Percentiles rank a stretch among this genome's conserved stretches.
Conservation (phyloP, 2,888 invertebrate species). For the Odontocerum albicorne region DNA sequence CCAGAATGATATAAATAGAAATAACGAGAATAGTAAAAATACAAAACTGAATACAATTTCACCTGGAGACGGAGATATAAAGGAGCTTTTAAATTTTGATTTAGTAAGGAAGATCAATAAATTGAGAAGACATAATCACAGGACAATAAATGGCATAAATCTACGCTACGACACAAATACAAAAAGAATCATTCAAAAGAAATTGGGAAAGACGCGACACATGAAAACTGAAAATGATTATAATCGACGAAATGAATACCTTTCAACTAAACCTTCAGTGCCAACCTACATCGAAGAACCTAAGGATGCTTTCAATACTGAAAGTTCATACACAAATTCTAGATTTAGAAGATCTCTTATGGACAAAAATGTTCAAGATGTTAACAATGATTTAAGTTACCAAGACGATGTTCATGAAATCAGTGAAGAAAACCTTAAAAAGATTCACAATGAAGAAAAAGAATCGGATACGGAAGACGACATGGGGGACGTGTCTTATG, state of each 20-base stretch:
- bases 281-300: not conserved
- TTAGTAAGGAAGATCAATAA: conserved; percentile 28
- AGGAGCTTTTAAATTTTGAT: conserved; percentile 31
- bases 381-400: not conserved
- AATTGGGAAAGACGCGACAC: conserved; percentile 21
- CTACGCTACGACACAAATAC: conserved; percentile 30
- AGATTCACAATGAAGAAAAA: conserved; percentile 23
- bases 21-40: not conserved
- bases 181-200: conserved; percentile 30
- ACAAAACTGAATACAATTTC: not conserved
- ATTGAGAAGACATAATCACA: conserved; percentile 34
- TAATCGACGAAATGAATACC: not conserved
- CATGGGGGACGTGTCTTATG: conserved; percentile 34
- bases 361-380: not conserved
- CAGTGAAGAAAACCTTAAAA: conserved; percentile 1
- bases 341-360: conserved; percentile 8
- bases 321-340: not conserved
- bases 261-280: not conserved
- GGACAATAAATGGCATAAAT: conserved; percentile 31
- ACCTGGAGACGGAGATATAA: conserved; percentile 31
- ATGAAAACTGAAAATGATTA: conserved; percentile 14
- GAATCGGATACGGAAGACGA: conserved; percentile 36
- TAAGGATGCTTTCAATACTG: not conserved
- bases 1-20: not conserved
- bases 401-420: conserved; percentile 1